phyloP scores from a whole-genome alignment of 2,797 vertebrate species.

The Cetoscarus ocellatus region DNA sequence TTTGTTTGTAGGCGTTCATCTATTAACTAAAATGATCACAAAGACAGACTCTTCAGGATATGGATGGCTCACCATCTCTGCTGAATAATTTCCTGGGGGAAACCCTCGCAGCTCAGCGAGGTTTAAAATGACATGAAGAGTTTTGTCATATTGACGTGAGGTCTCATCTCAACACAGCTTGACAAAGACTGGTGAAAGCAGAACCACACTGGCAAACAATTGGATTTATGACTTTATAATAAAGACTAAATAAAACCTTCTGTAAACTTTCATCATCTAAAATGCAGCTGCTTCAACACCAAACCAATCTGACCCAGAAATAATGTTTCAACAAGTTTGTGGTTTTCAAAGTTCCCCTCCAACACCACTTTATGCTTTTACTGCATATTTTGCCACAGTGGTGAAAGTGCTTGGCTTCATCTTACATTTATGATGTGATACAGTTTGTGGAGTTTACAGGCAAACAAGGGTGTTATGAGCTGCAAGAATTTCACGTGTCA shows the following conservation, averaged over 20 bases:
- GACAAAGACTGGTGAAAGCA: constrained; percentile 1
- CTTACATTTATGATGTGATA: not conserved
- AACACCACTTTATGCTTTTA: not conserved
- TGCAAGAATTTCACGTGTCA: not conserved
- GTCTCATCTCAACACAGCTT: not conserved
- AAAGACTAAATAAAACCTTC: not conserved
- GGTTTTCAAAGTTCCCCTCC: not conserved
- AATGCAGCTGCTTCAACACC: not conserved
- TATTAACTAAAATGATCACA: not conserved
- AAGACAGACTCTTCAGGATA: not conserved
- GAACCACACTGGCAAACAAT: not conserved
- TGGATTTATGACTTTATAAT: not conserved
- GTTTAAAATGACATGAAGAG: constrained; percentile 9
- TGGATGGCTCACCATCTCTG: constrained; percentile 2
- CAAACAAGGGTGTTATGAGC: not conserved
- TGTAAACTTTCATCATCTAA: not conserved
- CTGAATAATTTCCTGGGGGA: constrained; percentile 13
- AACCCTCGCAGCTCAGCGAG: constrained; percentile 1
- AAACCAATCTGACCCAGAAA: not conserved
- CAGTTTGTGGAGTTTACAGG: not conserved
- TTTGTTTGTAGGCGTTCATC: not conserved
- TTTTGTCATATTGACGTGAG: constrained; percentile 28
- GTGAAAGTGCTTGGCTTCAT: not conserved
- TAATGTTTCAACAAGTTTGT: not conserved
- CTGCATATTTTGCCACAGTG: not conserved